phyloP scores from a whole-genome alignment of 2,888 invertebrate genomes.

The Agrochola lychnidis region DNA sequence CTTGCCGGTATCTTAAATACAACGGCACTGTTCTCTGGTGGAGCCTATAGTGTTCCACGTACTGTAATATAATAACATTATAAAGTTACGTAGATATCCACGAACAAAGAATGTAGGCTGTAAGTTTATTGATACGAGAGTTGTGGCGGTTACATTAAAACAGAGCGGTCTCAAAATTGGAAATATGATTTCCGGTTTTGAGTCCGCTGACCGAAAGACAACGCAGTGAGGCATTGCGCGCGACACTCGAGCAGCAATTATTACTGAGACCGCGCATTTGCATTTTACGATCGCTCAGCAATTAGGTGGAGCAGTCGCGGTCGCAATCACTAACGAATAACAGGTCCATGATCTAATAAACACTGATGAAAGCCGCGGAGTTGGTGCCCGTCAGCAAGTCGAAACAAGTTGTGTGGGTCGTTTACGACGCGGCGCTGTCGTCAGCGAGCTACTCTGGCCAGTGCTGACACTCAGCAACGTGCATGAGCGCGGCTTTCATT shows the following conservation, averaged over 20 bases:
- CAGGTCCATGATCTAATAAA: not conserved
- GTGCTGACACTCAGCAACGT: not conserved
- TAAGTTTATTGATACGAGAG: not conserved
- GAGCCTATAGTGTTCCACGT: not conserved
- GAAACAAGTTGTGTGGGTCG: not conserved
- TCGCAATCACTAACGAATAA: not conserved
- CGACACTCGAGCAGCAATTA: no score
- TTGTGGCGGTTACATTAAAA: not conserved
- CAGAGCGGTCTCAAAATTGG: not conserved
- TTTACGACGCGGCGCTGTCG: not conserved
- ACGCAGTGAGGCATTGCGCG: not conserved
- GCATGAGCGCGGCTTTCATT: not conserved
- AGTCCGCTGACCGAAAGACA: not conserved
- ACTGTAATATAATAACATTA: not conserved
- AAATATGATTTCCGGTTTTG: not conserved
- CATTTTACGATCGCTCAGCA: not conserved
- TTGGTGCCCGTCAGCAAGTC: not conserved
- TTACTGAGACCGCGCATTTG: not conserved
- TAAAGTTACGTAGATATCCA: not conserved
- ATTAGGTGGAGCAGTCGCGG: not conserved
- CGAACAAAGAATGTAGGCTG: not conserved
- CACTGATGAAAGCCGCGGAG: not conserved
- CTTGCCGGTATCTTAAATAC: not conserved
- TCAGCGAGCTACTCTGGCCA: not conserved
- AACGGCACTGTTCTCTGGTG: not conserved